phyloP scores from a whole-genome alignment of 2,797 vertebrate genomes.

The Pseudochromis fuscus region DNA sequence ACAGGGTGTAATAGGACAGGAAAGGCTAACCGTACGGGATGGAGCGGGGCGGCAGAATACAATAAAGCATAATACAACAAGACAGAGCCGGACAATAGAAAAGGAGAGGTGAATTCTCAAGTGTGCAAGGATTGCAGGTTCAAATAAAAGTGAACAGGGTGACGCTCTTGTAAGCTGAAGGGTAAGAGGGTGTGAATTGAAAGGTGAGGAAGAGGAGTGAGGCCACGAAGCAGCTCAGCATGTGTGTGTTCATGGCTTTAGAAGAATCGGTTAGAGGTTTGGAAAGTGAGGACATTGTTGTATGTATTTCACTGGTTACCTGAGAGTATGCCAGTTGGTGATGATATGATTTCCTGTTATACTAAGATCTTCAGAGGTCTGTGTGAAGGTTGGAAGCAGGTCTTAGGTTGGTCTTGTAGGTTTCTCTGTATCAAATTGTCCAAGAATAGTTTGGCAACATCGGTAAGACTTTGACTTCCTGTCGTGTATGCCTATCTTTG shows the following conservation, averaged over 20 bases:
- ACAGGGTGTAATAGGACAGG: not conserved
- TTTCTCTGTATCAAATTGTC: too few species aligned
- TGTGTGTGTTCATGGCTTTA: not conserved
- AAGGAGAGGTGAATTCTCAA: slow-evolving; percentile 25
- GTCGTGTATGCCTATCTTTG: too few species aligned
- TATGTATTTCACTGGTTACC: too few species aligned
- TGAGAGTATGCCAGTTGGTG: too few species aligned
- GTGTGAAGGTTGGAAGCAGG: too few species aligned
- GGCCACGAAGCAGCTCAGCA: slow-evolving; percentile 7
- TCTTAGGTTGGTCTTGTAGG: too few species aligned
- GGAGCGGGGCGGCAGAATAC: slow-evolving; percentile 4
- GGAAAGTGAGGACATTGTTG: not conserved
- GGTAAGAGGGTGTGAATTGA: slow-evolving; percentile 46
- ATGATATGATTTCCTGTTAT: too few species aligned
- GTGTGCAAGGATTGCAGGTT: slow-evolving; percentile 16
- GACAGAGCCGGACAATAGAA: slow-evolving; percentile 34
- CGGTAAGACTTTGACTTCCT: too few species aligned
- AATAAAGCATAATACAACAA: slow-evolving; percentile 29
- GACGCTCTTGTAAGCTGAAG: slow-evolving; percentile 29
- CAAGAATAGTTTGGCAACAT: too few species aligned
- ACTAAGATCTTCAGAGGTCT: too few species aligned
- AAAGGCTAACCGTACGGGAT: slow-evolving; percentile 14
- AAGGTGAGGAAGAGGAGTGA: slow-evolving; percentile 27
- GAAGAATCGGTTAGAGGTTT: not conserved
- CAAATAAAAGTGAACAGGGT: slow-evolving; percentile 38